A percentile compares a stretch with the other conserved stretches of the same genome.
Conservation (phyloP, 1,140 invertebrate species). For the Euwallacea similis region DNA sequence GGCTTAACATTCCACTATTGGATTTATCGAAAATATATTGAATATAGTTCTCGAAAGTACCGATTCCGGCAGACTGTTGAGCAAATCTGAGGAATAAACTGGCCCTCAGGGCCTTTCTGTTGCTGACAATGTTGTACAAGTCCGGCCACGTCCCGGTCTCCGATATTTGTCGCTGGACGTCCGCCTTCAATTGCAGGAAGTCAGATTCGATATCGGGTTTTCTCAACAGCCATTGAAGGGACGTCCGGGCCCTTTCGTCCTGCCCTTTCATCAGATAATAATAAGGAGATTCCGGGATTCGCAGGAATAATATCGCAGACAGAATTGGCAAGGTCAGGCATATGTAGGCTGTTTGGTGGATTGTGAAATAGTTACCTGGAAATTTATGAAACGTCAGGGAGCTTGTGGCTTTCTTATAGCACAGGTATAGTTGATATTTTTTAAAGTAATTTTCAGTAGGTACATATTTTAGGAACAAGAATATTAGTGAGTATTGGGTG, state of each 20-base stretch:
- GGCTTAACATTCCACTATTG: constrained; percentile 42
- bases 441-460: no score
- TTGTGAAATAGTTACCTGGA: constrained; percentile 48
- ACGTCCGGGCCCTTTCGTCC: constrained; percentile 40
- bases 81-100: constrained; percentile 40
- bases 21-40: constrained; percentile 44
- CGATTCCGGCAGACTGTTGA: constrained; percentile 45
- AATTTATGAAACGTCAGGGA: constrained; percentile 18
- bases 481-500: no score
- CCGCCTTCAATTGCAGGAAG: constrained; percentile 41
- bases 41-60: constrained; percentile 40
- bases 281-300: constrained; percentile 50
- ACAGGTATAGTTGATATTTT: constrained; percentile 53
- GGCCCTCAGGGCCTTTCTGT: constrained; percentile 44
- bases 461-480: no score
- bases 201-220: constrained; percentile 43
- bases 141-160: constrained; percentile 40
- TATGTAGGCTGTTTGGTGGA: constrained; percentile 27
- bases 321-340: constrained; percentile 26
- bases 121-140: constrained; percentile 44
- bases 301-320: constrained; percentile 19
- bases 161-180: constrained; percentile 43
- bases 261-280: constrained; percentile 44
- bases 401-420: constrained; percentile 37
- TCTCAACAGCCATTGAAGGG: constrained; percentile 56